Percentiles rank a stretch among this genome's conserved stretches.
phyloP scores from a whole-genome alignment of 2,113 vertebrate genomes.

The Tachysurus fulvidraco region DNA sequence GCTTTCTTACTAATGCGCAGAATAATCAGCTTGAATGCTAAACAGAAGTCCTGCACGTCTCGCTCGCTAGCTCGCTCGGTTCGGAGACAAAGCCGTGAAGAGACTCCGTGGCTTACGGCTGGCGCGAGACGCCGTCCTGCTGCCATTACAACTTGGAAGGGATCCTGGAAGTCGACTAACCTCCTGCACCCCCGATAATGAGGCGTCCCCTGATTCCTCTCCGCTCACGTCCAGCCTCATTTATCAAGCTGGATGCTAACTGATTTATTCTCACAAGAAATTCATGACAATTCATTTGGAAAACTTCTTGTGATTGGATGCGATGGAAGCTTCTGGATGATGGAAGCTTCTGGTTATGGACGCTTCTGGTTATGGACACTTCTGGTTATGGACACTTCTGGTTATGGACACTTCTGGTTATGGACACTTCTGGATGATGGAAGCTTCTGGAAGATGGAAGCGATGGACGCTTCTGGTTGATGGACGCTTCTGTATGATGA shows the following conservation, averaged over 20 bases:
- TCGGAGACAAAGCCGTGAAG: conserved; percentile 37
- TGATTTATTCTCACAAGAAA: neutral
- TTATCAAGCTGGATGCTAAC: neutral
- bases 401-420: too few relatives aligned
- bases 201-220: conserved; percentile 10
- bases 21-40: conserved; percentile 61
- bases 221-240: neutral
- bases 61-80: neutral
- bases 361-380: too few relatives aligned
- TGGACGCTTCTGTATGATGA: too few relatives aligned
- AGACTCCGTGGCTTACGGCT: conserved; percentile 27
- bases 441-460: neutral
- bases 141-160: neutral
- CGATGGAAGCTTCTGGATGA: neutral
- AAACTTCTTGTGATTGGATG: neutral
- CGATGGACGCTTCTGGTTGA: neutral
- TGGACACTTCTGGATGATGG: too few relatives aligned
- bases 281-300: neutral
- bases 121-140: neutral
- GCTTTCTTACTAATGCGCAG: conserved; percentile 62
- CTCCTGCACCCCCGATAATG: conserved; percentile 28
- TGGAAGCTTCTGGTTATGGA: too few relatives aligned
- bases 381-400: too few relatives aligned
- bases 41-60: conserved; percentile 59
- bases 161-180: conserved; percentile 14